A percentile compares a stretch with the other conserved stretches of the same genome.
Evolutionary conservation across 2,797 vertebrate genomes (phyloP).

Genomic region (Chelon auratus): DNA sequence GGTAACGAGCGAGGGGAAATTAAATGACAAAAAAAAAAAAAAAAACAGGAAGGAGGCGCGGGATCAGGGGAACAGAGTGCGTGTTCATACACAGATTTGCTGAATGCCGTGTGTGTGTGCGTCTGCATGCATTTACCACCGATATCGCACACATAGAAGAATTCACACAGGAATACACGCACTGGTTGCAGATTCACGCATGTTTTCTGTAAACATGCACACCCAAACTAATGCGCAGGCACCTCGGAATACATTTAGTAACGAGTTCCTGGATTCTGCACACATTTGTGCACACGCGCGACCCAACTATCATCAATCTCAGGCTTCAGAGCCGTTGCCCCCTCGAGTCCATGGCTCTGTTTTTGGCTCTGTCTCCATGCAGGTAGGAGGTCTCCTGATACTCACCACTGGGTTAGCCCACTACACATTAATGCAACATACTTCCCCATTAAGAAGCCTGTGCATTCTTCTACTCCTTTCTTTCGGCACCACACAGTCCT

Average conservation of each 20-base stretch:
- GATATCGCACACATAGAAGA: background rate
- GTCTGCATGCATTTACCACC: conserved; percentile 18
- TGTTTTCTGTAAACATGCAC: conserved; percentile 33
- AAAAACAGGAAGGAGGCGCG: conserved; percentile 52
- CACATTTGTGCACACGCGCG: conserved; percentile 20
- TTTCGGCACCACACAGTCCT: conserved; percentile 14
- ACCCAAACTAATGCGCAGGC: conserved; percentile 13
- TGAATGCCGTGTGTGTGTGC: conserved; percentile 6
- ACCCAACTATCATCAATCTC: conserved; percentile 85
- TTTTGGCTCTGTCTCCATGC: conserved; percentile 80
- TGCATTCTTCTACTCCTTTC: conserved; percentile 35
- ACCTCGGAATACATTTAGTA: conserved; percentile 53
- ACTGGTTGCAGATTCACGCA: conserved; percentile 17
- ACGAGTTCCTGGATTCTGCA: conserved; percentile 17
- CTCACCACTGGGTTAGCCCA: conserved; percentile 77
- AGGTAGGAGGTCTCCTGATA: conserved; percentile 85
- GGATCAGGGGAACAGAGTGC: conserved; percentile 60
- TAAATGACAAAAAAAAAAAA: conserved; percentile 72
- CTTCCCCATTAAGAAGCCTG: conserved; percentile 63
- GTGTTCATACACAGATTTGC: conserved; percentile 41
- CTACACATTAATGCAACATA: conserved; percentile 81
- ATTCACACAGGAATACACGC: conserved; percentile 31
- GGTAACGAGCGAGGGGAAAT: conserved; percentile 74
- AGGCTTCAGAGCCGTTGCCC: conserved; percentile 77
- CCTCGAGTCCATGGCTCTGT: conserved; percentile 80